Conservation (phyloP, 2,797 vertebrate genomes). For the Choloepus didactylus region DNA sequence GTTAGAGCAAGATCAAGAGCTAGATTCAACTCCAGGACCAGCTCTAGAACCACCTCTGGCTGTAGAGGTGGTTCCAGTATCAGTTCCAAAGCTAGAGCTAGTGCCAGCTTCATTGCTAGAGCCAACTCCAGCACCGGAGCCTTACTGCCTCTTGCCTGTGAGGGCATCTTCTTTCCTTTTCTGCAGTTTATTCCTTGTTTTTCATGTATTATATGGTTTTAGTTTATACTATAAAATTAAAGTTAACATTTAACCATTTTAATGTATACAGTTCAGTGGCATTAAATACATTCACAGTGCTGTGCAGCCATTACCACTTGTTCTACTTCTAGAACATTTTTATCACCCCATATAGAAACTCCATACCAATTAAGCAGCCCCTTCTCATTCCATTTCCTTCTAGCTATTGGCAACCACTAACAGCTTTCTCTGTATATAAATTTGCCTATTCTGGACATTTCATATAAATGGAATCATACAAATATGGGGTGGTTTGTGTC, state of each 20-base stretch:
- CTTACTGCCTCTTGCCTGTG: conserved; percentile 90
- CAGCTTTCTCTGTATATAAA: too few relatives aligned
- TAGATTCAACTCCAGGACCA: neutral
- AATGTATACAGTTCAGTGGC: neutral
- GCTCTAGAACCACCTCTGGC: neutral
- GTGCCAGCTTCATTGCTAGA: neutral
- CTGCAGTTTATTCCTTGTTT: neutral
- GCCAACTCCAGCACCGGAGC: neutral
- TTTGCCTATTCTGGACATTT: too few relatives aligned
- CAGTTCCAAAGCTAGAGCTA: too few relatives aligned
- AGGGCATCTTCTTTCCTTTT: conserved; percentile 9
- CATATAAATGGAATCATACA: too few relatives aligned
- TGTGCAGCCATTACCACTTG: neutral
- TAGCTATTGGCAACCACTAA: too few relatives aligned
- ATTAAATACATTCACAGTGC: neutral
- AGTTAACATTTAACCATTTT: neutral
- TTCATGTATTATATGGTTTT: neutral
- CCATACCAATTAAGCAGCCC: too few relatives aligned
- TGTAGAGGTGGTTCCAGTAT: neutral
- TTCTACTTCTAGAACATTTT: too few relatives aligned
- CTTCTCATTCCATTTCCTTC: too few relatives aligned
- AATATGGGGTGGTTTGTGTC: too few relatives aligned
- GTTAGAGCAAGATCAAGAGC: neutral
- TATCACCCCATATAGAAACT: too few relatives aligned
- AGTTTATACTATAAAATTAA: neutral